Percentiles rank a stretch among this genome's conserved stretches.
These are phyloP conservation scores for Melinopterus prodromus DNA, from an alignment of 2,888 invertebrate species.

Conservation along the genomic window DNA sequence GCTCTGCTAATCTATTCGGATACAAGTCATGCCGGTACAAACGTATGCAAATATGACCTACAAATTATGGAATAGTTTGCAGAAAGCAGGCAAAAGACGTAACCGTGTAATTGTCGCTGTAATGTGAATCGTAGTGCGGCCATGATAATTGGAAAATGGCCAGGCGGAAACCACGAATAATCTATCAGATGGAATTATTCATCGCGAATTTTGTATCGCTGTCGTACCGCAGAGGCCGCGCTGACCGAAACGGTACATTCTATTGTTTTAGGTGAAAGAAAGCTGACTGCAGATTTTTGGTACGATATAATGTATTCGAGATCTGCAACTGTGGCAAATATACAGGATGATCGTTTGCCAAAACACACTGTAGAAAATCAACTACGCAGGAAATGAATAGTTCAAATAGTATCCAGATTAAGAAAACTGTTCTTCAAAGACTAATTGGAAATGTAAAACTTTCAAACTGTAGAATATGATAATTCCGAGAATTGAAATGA, in stretches of 20 bases:
- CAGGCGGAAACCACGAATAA: background rate
- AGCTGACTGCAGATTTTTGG: background rate
- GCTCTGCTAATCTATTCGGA: background rate
- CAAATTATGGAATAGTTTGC: background rate
- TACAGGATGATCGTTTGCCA: background rate
- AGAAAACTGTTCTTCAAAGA: too few relatives aligned
- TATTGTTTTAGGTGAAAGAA: background rate
- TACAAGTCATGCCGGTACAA: background rate
- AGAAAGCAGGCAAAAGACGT: background rate
- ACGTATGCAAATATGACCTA: background rate
- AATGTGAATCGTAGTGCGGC: background rate
- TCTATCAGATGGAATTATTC: background rate
- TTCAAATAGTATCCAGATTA: too few relatives aligned
- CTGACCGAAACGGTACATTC: background rate
- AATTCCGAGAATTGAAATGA: too few relatives aligned
- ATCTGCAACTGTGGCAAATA: background rate
- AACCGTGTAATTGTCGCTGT: conserved; percentile 4
- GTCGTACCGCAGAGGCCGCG: background rate
- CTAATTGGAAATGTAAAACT: too few relatives aligned
- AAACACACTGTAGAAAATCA: too few relatives aligned
- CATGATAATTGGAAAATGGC: background rate
- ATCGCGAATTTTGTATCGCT: background rate
- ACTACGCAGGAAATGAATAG: too few relatives aligned
- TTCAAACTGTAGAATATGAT: too few relatives aligned
- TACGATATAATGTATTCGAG: background rate